A percentile compares a stretch with the other conserved stretches of the same genome.
phyloP scores from a whole-genome alignment of 2,113 vertebrate species.

The Podocnemis expansa region DNA sequence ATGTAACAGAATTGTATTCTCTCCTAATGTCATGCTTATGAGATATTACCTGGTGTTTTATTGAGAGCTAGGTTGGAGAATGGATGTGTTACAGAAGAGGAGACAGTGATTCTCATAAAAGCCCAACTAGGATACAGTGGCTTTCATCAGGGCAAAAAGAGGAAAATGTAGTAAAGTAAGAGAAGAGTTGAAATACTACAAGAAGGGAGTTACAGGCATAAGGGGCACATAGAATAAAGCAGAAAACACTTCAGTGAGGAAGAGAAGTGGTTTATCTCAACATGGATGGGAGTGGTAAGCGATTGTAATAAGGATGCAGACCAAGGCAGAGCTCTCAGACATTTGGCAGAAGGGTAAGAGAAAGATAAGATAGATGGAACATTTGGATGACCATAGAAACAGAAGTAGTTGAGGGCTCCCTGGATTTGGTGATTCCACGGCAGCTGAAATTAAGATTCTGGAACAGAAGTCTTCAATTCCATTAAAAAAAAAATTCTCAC shows the following conservation, averaged over 20 bases:
- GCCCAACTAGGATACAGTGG: background rate
- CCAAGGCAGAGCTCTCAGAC: background rate
- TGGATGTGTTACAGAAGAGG: background rate
- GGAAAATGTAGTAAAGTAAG: background rate
- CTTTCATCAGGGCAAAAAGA: background rate
- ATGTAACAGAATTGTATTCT: background rate
- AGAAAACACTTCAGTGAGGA: background rate
- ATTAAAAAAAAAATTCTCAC: too few species aligned
- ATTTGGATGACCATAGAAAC: background rate
- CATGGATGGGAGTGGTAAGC: background rate
- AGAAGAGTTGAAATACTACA: background rate
- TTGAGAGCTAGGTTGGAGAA: background rate
- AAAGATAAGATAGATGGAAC: background rate
- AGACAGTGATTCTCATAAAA: background rate
- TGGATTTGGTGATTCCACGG: background rate
- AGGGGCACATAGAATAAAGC: background rate
- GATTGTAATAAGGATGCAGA: background rate
- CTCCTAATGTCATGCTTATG: background rate
- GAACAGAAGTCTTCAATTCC: background rate
- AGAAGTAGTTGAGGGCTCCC: background rate
- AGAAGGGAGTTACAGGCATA: background rate
- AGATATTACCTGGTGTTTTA: background rate
- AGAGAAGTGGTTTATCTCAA: background rate
- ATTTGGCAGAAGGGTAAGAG: background rate
- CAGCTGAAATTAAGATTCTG: background rate